A percentile compares a stretch with the other conserved stretches of the same genome.
Conservation (phyloP, 2,797 vertebrate species). For the Acrocephalus scirpaceus region DNA sequence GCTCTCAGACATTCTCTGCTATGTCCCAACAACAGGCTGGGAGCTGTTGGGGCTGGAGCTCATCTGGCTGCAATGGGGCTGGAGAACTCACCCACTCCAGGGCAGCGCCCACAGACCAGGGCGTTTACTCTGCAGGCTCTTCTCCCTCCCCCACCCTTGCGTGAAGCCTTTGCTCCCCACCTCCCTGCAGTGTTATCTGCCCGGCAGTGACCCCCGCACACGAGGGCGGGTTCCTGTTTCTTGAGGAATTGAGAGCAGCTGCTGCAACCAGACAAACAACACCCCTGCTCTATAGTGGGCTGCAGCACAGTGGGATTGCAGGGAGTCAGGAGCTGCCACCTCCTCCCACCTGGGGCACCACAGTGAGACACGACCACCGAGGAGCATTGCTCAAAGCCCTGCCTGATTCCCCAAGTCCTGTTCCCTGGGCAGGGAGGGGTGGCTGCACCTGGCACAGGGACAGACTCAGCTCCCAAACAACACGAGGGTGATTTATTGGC, state of each 20-base stretch:
- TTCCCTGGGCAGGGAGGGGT: neutral
- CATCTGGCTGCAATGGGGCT: fast-evolving
- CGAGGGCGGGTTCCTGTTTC: neutral
- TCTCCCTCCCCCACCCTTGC: neutral
- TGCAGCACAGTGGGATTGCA: neutral
- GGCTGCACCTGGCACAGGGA: neutral
- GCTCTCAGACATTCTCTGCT: neutral
- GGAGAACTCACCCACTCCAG: neutral
- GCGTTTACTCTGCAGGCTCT: neutral
- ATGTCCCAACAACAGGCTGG: fast-evolving
- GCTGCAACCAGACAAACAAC: neutral
- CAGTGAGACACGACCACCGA: fast-evolving
- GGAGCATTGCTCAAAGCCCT: neutral
- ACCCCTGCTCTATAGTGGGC: neutral
- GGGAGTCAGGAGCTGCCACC: neutral
- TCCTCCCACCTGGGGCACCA: neutral
- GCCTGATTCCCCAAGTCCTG: neutral
- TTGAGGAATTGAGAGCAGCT: neutral
- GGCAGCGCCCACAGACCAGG: neutral
- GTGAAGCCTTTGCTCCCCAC: neutral
- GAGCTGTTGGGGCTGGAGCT: neutral
- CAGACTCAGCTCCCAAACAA: neutral
- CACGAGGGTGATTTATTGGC: neutral
- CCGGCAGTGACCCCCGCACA: neutral
- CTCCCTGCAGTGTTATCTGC: neutral